Base-by-base conservation (phyloP, 2,888 invertebrate genomes). In the Tribolium freemani region DNA sequence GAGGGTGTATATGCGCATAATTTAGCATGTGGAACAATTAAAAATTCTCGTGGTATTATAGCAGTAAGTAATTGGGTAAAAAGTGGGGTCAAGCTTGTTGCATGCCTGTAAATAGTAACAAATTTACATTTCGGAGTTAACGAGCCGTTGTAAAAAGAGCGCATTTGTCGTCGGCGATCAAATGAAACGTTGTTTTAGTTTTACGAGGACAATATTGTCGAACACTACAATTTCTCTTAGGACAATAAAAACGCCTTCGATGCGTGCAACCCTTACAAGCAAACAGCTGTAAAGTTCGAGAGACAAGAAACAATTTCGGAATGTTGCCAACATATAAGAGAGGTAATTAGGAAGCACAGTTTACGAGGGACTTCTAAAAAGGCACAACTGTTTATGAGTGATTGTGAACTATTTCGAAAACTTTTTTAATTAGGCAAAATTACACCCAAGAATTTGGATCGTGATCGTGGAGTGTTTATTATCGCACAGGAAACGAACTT, bases 221-320 rank as follows among this genome's bases (percentile, higher is more conserved):
- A 71, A 71, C 71, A 68, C 69, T 69, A 57, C 53, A 71, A 71
- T 68, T 71, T 74, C 69, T 70, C 51, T 61, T 71, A 20, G 54
- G 63, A 45, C 64, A 70, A 68, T 71, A 72, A 74, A 68, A 71
- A 69, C 68, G 56, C 11, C 54, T 64, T 38, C 60, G 56, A 64
- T 69, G 51, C 73, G 51, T 67, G 58, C 69, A 64, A 60, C 69
- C 60, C 57, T 56, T 63, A 67, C 64, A 71, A 69, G 56, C 48
- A 67, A 75, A 73, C 70, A 75, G 67, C 73, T 74, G 72, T 74
- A 75, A 74, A 74, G 58, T 72, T 70, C 54, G 16, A 71, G 51
- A 45, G 64, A 67, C 72, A 74, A 75, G 73, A 74, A 72, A 66
- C 71, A 71, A 68, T 69, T 69, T 63, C 61, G 71, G 68, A 63